A percentile compares a stretch with the other conserved stretches of the same genome.
phyloP scores from a whole-genome alignment of 2,113 vertebrate genomes.

The Ailuropoda melanoleuca region DNA sequence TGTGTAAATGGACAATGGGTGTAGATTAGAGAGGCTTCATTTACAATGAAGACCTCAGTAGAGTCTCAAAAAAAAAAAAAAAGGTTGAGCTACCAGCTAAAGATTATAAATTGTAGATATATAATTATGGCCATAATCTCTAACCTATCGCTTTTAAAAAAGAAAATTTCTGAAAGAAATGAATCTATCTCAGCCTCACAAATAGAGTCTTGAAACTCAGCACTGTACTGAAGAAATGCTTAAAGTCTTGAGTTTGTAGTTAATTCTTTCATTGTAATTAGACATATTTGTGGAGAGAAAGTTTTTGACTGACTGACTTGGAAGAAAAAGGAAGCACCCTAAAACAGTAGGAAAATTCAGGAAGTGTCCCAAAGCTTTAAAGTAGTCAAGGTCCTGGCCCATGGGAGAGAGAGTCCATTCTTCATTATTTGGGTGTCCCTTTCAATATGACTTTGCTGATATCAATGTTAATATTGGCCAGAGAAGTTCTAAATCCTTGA shows the following conservation, averaged over 20 bases:
- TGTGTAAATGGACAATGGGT: conserved; percentile 71
- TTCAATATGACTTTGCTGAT: background rate
- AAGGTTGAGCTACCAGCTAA: conserved; percentile 14
- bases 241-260: conserved; percentile 12
- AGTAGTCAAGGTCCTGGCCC: background rate
- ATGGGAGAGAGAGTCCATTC: background rate
- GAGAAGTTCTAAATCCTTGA: conserved; percentile 6
- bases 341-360: background rate
- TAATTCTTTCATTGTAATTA: background rate
- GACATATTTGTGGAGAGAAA: background rate
- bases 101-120: background rate
- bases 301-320: background rate
- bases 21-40: conserved; percentile 75
- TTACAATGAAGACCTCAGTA: conserved; percentile 65
- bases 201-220: background rate
- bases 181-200: background rate
- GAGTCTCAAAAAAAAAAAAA: conserved; percentile 52
- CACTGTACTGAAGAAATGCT: background rate
- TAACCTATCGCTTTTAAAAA: conserved; percentile 40
- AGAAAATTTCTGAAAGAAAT: background rate
- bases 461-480: background rate
- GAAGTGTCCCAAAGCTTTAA: background rate
- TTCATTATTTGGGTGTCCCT: background rate
- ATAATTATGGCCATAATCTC: background rate
- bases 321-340: background rate